These are phyloP conservation scores for Pavo muticus DNA, from an alignment of 2,113 vertebrate species.

Conservation along the genomic window DNA sequence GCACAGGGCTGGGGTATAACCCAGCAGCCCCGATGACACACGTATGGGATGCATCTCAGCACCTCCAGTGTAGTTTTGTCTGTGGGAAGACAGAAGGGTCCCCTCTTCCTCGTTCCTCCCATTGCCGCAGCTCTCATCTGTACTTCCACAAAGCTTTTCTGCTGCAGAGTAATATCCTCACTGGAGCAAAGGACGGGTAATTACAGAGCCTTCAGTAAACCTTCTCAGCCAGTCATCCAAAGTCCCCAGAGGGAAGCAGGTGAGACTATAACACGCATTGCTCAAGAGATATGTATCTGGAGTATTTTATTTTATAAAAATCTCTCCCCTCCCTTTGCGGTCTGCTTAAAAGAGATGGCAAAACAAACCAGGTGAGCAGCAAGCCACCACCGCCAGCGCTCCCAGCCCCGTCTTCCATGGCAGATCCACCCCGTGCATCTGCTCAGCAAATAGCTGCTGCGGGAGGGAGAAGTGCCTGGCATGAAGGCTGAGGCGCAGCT, in stretches of 20 bases:
- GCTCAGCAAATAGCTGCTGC: background rate
- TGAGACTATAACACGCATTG: background rate
- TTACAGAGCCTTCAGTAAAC: background rate
- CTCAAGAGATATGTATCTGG: background rate
- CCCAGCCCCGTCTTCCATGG: background rate
- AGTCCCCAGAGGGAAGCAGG: conserved; percentile 49
- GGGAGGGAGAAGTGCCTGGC: background rate
- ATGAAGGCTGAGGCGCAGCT: background rate
- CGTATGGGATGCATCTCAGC: background rate
- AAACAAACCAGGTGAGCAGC: background rate
- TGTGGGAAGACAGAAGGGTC: background rate
- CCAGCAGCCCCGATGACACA: background rate
- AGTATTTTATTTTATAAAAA: background rate
- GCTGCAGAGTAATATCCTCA: background rate
- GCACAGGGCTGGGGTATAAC: rapidly evolving
- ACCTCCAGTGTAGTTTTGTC: background rate
- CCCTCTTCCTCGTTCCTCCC: background rate
- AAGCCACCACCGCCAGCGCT: rapidly evolving
- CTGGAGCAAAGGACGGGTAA: conserved; percentile 4
- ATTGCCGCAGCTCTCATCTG: background rate
- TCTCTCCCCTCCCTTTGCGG: conserved; percentile 10
- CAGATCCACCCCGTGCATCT: background rate
- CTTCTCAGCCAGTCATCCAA: background rate
- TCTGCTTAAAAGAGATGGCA: background rate
- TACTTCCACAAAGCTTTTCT: rapidly evolving